These are phyloP conservation scores for Mesembrinibis cayennensis DNA, from an alignment of 2,113 vertebrate genomes.

Conservation along the genomic window DNA sequence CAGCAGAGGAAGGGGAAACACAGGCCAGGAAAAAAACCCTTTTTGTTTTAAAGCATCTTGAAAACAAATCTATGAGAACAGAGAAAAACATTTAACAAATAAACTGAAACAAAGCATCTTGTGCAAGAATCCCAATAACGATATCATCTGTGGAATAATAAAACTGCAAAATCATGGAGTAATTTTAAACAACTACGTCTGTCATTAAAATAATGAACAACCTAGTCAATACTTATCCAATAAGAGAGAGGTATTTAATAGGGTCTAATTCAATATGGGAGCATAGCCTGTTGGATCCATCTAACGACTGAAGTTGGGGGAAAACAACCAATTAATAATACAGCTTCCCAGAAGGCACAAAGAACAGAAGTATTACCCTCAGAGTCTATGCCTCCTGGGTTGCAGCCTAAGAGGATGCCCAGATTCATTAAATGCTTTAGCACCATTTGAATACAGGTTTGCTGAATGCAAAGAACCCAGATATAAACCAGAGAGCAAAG, in stretches of 20 bases:
- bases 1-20: background rate
- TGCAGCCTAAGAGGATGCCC: background rate
- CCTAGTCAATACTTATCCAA: background rate
- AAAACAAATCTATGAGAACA: background rate
- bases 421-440: background rate
- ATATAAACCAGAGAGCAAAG: background rate
- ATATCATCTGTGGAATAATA: background rate
- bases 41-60: background rate
- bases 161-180: background rate
- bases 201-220: background rate
- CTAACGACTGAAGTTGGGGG: background rate
- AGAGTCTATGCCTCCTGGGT: background rate
- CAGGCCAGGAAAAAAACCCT: background rate
- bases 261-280: background rate
- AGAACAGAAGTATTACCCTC: background rate
- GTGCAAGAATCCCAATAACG: background rate
- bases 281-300: background rate
- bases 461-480: background rate
- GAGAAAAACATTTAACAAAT: background rate
- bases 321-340: background rate
- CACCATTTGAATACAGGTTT: background rate
- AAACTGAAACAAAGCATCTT: background rate
- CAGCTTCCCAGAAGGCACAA: background rate
- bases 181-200: background rate
- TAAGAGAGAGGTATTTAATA: background rate